Evolutionary conservation across 2,113 vertebrate genomes (phyloP), one percentile per base, ranked within the genome.

Genomic region (Menura novaehollandiae): DNA sequence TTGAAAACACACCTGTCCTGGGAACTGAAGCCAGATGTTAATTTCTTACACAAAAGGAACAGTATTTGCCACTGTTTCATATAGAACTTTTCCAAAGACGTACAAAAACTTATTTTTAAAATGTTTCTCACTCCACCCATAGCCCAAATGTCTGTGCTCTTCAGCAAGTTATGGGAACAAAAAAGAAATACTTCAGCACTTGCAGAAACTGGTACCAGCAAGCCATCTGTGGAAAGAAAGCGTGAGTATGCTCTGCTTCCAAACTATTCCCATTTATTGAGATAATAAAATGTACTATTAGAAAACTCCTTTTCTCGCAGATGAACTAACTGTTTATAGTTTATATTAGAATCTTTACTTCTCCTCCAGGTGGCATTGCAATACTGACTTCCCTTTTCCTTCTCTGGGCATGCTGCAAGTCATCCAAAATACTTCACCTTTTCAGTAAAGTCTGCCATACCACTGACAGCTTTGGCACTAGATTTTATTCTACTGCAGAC

Each of bases 151-250:
- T 99, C 76, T 99, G 99, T 53, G 99, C 99, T 43, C 98, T 99
- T 85, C 99, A 99, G 94, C 99, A 99, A 98, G 98, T 99, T 91
- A 96, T 98, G 97, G 99, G 99, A 92, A 99, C 99, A 91, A 99
- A 98, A 96, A 99, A 99, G 98, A 99, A 99, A 97, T 99, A 99
- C 91, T 99, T 99, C 95, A 99, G 99, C 95, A 99, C 99, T 71
- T 99, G 99, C 93, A 99, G 98, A 97, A 99, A 99, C 92, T 99
- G 99, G 99, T 99, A 99, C 97, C 98, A 98, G 82, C 98, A 98
- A 96, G 82, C 99, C 94, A 99, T 99, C 97, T 99, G 99, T 95
- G 99, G 99, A 85, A 99, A 99, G 95, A 99, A 99, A 98, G 98
- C 99, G 99, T 99, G 98, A 99, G 99, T 99, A 80, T 77, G 35